These are phyloP conservation scores for Protula sp. DNA, from an alignment of 2,888 invertebrate species.

Conservation along the genomic window DNA sequence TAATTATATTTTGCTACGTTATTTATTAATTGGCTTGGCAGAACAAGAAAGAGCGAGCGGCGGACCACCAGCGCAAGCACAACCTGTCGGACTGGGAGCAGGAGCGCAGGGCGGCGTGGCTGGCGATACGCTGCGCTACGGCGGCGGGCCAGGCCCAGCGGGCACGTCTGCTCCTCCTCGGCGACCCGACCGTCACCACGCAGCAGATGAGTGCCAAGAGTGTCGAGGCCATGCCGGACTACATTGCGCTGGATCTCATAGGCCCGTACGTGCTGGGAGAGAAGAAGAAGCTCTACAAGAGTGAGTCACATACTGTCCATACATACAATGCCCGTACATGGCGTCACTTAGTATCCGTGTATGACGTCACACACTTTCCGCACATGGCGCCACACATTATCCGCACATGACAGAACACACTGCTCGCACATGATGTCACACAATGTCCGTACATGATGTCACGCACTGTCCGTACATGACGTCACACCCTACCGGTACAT, in stretches of 20 bases:
- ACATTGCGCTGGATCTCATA: conserved; percentile 44
- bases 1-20: no score
- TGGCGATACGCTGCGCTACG: conserved; percentile 46
- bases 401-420: no score
- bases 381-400: no score
- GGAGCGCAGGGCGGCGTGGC: conserved; percentile 41
- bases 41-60: no score
- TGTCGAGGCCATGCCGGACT: conserved; percentile 40
- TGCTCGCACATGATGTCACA: no score
- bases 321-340: background rate
- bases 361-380: no score
- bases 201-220: conserved; percentile 26
- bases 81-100: conserved; percentile 34
- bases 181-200: conserved; percentile 35
- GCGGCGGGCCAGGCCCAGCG: conserved; percentile 39
- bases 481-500: no score
- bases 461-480: no score
- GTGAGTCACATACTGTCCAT: conserved; percentile 35
- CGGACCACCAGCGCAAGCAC: no score
- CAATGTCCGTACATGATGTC: no score
- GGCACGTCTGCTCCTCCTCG: conserved; percentile 34
- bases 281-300: conserved; percentile 46
- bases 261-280: conserved; percentile 47
- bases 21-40: no score
- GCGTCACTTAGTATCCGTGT: no score